Evolutionary conservation across 2,797 vertebrate genomes (phyloP).

Genomic region (Pseudochromis fuscus): DNA sequence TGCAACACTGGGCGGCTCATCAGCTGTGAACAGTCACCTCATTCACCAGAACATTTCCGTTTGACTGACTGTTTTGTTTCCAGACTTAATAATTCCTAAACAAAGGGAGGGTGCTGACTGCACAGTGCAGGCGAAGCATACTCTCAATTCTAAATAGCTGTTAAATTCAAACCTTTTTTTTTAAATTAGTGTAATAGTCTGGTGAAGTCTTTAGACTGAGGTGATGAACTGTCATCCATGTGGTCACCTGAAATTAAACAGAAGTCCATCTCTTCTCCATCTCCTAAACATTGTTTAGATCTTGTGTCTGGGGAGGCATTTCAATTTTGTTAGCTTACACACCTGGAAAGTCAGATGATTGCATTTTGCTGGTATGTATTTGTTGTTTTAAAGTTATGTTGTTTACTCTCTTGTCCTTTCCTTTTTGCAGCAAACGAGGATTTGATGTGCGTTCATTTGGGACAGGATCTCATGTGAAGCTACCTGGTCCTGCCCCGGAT

Average conservation of each 20-base stretch:
- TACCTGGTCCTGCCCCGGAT: slow-evolving; percentile 97
- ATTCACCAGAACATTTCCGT: not conserved
- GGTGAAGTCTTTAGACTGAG: not conserved
- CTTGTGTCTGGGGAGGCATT: not conserved
- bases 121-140: not conserved
- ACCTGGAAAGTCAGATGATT: not conserved
- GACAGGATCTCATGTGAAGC: slow-evolving; percentile 97
- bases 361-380: not conserved
- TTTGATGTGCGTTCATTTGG: slow-evolving; percentile 98
- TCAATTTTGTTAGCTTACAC: not conserved
- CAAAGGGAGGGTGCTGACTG: not conserved
- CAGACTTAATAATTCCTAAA: not conserved
- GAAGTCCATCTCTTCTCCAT: not conserved
- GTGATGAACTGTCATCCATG: not conserved
- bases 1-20: not conserved
- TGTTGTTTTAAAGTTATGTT: slow-evolving; percentile 27
- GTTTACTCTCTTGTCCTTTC: slow-evolving; percentile 57
- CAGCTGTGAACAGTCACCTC: not conserved
- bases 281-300: not conserved
- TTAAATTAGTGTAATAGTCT: too few species aligned
- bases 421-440: slow-evolving; percentile 92
- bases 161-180: too few species aligned
- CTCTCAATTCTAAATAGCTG: not conserved
- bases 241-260: slow-evolving; percentile 2
- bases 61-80: not conserved